phyloP scores from a whole-genome alignment of 2,113 vertebrate genomes.

The Hassar affinis region DNA sequence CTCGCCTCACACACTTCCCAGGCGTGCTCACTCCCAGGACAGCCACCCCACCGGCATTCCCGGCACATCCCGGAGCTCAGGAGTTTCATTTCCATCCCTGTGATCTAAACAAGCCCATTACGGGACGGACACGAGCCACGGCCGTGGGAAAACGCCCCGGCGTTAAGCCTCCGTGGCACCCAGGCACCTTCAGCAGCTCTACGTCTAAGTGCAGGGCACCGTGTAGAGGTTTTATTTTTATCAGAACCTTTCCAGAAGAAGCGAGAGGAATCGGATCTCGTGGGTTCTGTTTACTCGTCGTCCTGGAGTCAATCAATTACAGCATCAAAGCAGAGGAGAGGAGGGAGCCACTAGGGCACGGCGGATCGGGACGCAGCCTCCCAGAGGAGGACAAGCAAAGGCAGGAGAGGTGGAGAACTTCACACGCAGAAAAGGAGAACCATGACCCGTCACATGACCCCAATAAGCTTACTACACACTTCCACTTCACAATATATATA shows the following conservation, averaged over 20 bases:
- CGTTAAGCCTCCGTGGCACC: constrained; percentile 73
- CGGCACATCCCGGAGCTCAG: constrained; percentile 59
- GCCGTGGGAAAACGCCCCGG: constrained; percentile 64
- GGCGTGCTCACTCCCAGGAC: constrained; percentile 56
- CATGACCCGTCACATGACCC: neutral
- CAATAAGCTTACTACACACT: constrained; percentile 1
- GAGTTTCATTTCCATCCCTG: constrained; percentile 76
- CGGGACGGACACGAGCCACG: constrained; percentile 57
- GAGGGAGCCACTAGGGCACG: constrained; percentile 67
- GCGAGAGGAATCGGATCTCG: constrained; percentile 74
- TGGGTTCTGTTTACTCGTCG: constrained; percentile 72
- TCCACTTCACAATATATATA: neutral
- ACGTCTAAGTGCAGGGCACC: constrained; percentile 59
- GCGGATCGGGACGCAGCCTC: constrained; percentile 22
- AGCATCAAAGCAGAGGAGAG: constrained; percentile 75
- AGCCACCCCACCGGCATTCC: constrained; percentile 63
- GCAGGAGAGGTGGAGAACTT: constrained; percentile 42
- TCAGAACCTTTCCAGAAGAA: constrained; percentile 74
- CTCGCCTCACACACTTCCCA: constrained; percentile 52
- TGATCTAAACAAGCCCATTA: constrained; percentile 81
- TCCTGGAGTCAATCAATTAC: constrained; percentile 82
- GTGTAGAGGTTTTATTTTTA: constrained; percentile 66
- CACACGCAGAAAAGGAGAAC: constrained; percentile 65
- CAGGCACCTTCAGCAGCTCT: constrained; percentile 68
- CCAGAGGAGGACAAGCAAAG: constrained; percentile 2